Evolutionary conservation across 2,797 vertebrate species (phyloP), one percentile per base, ranked within the genome.

Genomic region (Syngnathus acus): DNA sequence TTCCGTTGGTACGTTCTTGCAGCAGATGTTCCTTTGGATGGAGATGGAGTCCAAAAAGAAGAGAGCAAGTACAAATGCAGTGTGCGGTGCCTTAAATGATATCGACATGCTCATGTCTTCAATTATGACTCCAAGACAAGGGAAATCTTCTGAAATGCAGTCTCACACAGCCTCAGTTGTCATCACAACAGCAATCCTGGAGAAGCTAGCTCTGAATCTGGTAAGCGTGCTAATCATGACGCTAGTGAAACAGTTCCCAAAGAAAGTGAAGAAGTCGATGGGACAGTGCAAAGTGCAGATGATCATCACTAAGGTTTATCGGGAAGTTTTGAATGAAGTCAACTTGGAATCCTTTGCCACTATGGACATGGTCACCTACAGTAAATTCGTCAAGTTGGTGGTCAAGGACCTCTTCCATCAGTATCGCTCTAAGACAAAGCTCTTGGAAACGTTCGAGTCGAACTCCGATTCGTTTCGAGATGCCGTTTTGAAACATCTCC

Each of bases 21-120:
- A 62, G 23, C 60, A 62, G 42, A 4, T 62, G 21, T 42, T 62
- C 60, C 60, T 62, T 45, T 62, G 60, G 60, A 62, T 62, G 60
- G 60, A 62, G 13, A 26, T 62, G 40, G 60, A 62, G n/a, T 45
- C 42, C 21, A 62, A 7, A 45, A 62, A 62, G n/a, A 14, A 13
- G 10, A 58, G 40, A 38, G 37, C 38, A 2, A 14, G 21, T 4
- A 43, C 14, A 3, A 23, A 62, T 16, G 40, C 40, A 0, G 21
- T 26, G 19, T 62, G 60, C 16, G 60, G 21, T 32, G 42, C 60
- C 60, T 45, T 45, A 62, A 26, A 62, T 16, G 40, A 45, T 13
- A 47, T 16, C 8, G 60, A 62, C 42, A 47, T 17, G 42, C 42
- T 62, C 42, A 62, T 45, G 40, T 26, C 60, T 9, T 45, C 60